Percentiles rank a stretch among this genome's conserved stretches.
Evolutionary conservation across 2,113 vertebrate genomes (phyloP).

Genomic region (Platichthys flesus): DNA sequence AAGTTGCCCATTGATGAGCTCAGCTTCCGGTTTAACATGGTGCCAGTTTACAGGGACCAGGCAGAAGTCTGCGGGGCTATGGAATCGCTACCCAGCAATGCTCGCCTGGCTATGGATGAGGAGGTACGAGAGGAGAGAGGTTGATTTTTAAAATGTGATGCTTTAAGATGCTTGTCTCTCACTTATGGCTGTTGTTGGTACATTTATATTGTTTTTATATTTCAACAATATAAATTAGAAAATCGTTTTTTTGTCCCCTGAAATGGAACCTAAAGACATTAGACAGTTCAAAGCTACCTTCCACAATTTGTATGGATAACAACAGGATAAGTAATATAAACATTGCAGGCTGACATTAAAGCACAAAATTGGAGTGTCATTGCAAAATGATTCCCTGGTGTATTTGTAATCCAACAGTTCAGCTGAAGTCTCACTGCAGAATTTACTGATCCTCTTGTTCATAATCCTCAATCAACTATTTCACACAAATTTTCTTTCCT

Average conservation of each 20-base stretch:
- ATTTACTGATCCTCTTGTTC: background rate
- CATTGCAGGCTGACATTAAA: no score
- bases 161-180: background rate
- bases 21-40: slow-evolving; percentile 84
- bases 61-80: slow-evolving; percentile 76
- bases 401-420: background rate
- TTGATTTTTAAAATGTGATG: background rate
- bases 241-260: no score
- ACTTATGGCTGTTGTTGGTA: no score
- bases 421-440: background rate
- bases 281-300: no score
- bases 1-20: slow-evolving; percentile 90
- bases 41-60: slow-evolving; percentile 85
- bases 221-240: no score
- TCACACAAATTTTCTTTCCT: background rate
- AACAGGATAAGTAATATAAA: no score
- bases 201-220: no score
- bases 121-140: slow-evolving; percentile 68
- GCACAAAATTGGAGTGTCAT: no score
- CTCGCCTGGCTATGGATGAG: slow-evolving; percentile 82
- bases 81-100: slow-evolving; percentile 68
- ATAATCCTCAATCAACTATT: background rate
- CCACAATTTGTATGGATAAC: no score
- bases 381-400: no score
- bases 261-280: no score